Percentiles rank a stretch among this genome's conserved stretches.
phyloP scores from a whole-genome alignment of 2,113 vertebrate genomes.

The Vombatus ursinus region DNA sequence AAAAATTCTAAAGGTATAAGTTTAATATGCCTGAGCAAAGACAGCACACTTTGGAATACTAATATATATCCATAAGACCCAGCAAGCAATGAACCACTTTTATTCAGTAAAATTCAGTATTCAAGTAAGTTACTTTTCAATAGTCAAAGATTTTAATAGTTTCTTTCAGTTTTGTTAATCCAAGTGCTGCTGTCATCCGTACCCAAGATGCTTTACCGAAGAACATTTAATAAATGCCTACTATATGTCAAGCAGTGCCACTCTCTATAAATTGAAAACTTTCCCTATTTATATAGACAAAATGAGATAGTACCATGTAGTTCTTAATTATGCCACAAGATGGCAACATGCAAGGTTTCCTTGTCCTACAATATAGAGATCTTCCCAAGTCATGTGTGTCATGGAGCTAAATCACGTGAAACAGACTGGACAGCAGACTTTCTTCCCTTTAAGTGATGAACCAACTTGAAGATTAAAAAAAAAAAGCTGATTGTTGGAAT shows the following conservation, averaged over 20 bases:
- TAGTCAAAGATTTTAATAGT: background rate
- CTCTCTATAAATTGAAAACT: slow-evolving; percentile 22
- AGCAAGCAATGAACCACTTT: background rate
- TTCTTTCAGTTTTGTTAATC: background rate
- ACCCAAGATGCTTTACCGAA: background rate
- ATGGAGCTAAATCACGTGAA: background rate
- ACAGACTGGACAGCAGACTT: background rate
- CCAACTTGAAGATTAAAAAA: background rate
- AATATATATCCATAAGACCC: background rate
- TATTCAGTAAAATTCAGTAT: background rate
- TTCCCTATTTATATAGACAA: slow-evolving; percentile 13
- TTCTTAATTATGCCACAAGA: slow-evolving; percentile 48
- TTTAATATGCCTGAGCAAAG: background rate
- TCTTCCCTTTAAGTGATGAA: background rate
- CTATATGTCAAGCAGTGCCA: background rate
- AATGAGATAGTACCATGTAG: background rate
- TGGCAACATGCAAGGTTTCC: slow-evolving; percentile 47
- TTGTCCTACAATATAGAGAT: background rate
- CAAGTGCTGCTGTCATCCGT: background rate
- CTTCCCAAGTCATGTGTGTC: background rate
- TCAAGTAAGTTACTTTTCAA: background rate
- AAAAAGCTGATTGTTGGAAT: background rate
- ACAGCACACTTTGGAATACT: slow-evolving; percentile 15
- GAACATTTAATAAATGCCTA: slow-evolving; percentile 19
- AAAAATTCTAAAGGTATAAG: background rate